These are phyloP conservation scores for Alectoris magna DNA, from an alignment of 2,797 vertebrate species.

Conservation along the genomic window DNA sequence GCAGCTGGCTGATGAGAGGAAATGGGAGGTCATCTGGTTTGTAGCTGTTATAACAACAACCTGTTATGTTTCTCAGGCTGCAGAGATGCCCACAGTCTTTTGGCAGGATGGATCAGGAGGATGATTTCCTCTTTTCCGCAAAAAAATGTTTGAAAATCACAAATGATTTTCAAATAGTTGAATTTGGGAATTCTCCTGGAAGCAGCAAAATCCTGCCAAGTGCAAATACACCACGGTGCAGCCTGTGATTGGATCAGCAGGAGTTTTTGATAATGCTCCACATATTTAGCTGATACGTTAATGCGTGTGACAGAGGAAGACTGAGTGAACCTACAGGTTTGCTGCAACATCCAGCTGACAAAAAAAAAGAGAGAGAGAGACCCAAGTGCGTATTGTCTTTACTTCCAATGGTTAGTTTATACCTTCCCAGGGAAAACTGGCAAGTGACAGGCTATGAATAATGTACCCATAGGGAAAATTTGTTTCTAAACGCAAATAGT, in stretches of 20 bases:
- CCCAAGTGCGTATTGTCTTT: not conserved
- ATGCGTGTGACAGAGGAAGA: not conserved
- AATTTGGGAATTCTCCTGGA: constrained; percentile 1
- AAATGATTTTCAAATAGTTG: not conserved
- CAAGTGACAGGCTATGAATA: constrained; percentile 57
- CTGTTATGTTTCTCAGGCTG: constrained; percentile 58
- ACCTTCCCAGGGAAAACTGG: constrained; percentile 59
- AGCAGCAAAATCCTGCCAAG: not conserved
- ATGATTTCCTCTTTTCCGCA: constrained; percentile 45
- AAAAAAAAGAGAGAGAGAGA: not conserved
- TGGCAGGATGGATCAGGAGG: not conserved
- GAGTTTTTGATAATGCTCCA: not conserved
- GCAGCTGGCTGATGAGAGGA: constrained; percentile 35
- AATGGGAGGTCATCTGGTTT: constrained; percentile 38
- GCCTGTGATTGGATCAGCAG: not conserved
- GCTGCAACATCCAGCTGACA: not conserved
- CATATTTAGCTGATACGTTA: not conserved
- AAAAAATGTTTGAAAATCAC: constrained; percentile 28
- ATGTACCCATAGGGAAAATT: constrained; percentile 64
- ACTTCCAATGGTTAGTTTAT: constrained; percentile 50
- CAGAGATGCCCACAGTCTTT: constrained; percentile 29
- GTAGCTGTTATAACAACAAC: constrained; percentile 53
- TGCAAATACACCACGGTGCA: not conserved
- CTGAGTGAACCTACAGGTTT: not conserved
- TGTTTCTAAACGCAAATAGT: constrained; percentile 60